phyloP scores from a whole-genome alignment of 2,113 vertebrate species.

The Chauna torquata region DNA sequence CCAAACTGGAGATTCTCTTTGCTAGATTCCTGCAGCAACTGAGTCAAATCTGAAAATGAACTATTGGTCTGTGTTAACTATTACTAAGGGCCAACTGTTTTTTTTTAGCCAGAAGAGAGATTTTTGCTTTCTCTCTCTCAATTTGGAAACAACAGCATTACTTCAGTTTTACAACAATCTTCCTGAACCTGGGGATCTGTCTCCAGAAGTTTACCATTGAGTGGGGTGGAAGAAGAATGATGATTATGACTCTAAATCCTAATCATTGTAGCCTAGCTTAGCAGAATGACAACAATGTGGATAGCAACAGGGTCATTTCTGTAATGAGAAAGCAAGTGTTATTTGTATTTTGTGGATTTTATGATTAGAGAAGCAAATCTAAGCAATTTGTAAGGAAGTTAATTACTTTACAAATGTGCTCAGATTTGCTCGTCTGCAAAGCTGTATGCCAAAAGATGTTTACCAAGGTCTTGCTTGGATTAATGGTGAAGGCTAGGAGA shows the following conservation, averaged over 20 bases:
- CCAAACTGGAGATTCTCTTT: neutral
- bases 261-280: neutral
- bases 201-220: neutral
- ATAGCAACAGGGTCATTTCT: slow-evolving; percentile 37
- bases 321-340: slow-evolving; percentile 28
- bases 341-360: slow-evolving; percentile 22
- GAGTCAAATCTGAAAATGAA: neutral
- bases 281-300: slow-evolving; percentile 20
- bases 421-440: slow-evolving; percentile 24
- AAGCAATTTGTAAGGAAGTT: slow-evolving; percentile 48
- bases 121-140: neutral
- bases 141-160: neutral
- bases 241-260: slow-evolving; percentile 17
- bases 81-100: neutral
- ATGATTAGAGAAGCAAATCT: slow-evolving; percentile 40
- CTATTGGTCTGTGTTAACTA: neutral
- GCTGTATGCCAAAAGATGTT: neutral
- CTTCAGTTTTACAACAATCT: neutral
- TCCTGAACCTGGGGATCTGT: neutral
- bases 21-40: neutral
- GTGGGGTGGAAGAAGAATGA: neutral
- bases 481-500: neutral
- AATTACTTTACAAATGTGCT: slow-evolving; percentile 40
- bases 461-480: neutral
- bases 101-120: neutral